Evolutionary conservation across 2,888 invertebrate genomes (phyloP), one percentile per base, ranked within the genome.

Genomic region (Caenorhabditis japonica): DNA sequence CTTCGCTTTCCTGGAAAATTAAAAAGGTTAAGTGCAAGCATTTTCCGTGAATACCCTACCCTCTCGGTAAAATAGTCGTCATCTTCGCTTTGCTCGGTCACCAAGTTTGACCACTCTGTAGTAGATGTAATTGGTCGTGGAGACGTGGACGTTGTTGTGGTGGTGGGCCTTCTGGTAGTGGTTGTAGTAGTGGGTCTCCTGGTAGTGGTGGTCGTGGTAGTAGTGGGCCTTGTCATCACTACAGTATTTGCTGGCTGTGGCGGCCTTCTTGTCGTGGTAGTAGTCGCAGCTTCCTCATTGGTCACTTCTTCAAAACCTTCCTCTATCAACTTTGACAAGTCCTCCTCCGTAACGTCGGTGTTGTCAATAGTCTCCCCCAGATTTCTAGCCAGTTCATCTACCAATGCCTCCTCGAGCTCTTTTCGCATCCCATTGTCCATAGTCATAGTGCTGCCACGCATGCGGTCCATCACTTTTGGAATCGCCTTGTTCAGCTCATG

Each of bases 401-500:
- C 79, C 41, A 79, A 39, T 1, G 76, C 79, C 30, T 79, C 75
- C 44, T 79, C 79, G 34, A 79, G 55, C 47, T 79, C 76, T 27
- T 76, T 75, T 33, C 79, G 60, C 66, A 79, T 70, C 7, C 69
- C 76, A 13, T 64, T 70, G 39, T 76, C 76, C 76, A 79, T 76
- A 8, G 34, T 39, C 38, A 46, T 58, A 10, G 62, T 70, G 7
- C 64, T 58, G 12, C 72, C 79, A 19, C 71, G 38, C 75, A 79
- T 74, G 38, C 79, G 41, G 41, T 75, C 75, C 41, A 81, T 58
- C 12, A 81, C 79, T 12, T 73, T 72, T n/a, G 81, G 81, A 46
- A 81, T 79, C 8, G 81, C 80, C 19, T 64, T 56, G 27, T 80
- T 62, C n/a, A 82, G 47, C 51, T 80, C 80, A 21, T 64, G 55